phyloP scores from a whole-genome alignment of 1,140 invertebrate genomes.

The Hylaeus anthracinus region DNA sequence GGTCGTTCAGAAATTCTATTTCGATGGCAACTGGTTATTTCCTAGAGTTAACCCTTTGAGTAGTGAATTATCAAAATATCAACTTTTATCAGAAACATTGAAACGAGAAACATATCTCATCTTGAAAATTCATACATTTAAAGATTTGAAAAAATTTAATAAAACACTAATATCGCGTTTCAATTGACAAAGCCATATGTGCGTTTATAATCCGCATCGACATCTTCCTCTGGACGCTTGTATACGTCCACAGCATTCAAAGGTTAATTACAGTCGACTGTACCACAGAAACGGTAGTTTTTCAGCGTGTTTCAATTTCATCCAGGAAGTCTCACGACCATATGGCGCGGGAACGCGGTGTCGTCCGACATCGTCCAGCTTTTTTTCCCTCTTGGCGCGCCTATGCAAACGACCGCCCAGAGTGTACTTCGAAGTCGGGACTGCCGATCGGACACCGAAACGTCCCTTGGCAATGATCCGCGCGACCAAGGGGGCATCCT shows the following conservation, averaged over 20 bases:
- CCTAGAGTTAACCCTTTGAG: too few relatives aligned
- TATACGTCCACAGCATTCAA: too few relatives aligned
- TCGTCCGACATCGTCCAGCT: slow-evolving; percentile 22
- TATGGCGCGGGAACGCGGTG: slow-evolving; percentile 27
- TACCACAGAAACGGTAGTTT: not conserved
- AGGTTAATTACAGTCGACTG: slow-evolving; percentile 31
- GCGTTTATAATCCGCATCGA: too few relatives aligned
- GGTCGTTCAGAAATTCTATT: not conserved
- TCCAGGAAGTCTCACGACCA: slow-evolving; percentile 42
- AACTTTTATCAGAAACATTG: too few relatives aligned
- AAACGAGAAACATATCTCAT: too few relatives aligned
- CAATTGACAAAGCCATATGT: too few relatives aligned
- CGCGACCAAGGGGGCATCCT: slow-evolving; percentile 51
- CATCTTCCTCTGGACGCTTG: too few relatives aligned
- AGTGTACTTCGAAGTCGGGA: slow-evolving; percentile 51
- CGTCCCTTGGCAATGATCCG: slow-evolving; percentile 57
- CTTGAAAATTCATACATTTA: too few relatives aligned
- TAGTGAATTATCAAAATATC: too few relatives aligned
- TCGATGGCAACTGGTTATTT: too few relatives aligned
- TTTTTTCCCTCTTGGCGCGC: slow-evolving; percentile 14
- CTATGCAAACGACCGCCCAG: slow-evolving; percentile 57
- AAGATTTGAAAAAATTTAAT: too few relatives aligned
- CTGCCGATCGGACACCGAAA: slow-evolving; percentile 59
- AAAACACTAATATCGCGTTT: too few relatives aligned
- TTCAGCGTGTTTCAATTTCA: slow-evolving; percentile 35